phyloP scores from a whole-genome alignment of 2,797 vertebrate genomes.

The Sebastes steindachneri region DNA sequence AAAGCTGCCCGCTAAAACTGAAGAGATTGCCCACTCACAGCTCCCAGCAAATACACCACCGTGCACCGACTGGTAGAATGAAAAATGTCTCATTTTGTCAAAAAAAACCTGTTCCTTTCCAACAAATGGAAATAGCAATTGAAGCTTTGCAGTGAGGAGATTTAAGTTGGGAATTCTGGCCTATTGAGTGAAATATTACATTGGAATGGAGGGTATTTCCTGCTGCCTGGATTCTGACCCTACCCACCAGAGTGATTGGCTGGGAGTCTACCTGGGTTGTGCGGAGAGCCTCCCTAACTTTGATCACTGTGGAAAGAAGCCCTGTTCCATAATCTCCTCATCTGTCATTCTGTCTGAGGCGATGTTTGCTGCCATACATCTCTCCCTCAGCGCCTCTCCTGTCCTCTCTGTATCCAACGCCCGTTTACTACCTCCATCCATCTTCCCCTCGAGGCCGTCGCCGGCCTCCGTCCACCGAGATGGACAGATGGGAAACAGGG shows the following conservation, averaged over 20 bases:
- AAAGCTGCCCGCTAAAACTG: constrained; percentile 1
- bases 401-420: constrained; percentile 50
- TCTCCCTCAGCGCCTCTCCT: constrained; percentile 55
- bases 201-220: constrained; percentile 55
- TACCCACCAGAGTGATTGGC: constrained; percentile 48
- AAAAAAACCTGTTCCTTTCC: constrained; percentile 15
- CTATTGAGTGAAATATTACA: constrained; percentile 49
- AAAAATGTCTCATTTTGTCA: constrained; percentile 34
- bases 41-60: background rate
- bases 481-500: constrained; percentile 64
- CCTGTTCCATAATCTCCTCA: constrained; percentile 78
- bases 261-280: constrained; percentile 48
- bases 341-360: constrained; percentile 83
- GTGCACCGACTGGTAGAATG: constrained; percentile 2
- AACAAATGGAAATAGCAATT: constrained; percentile 25
- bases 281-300: constrained; percentile 54
- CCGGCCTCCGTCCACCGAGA: constrained; percentile 29
- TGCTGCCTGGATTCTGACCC: constrained; percentile 48
- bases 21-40: constrained; percentile 20
- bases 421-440: constrained; percentile 65
- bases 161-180: constrained; percentile 25
- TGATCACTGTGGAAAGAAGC: constrained; percentile 73
- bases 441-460: constrained; percentile 59
- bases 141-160: constrained; percentile 16
- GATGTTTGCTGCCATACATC: constrained; percentile 81